Percentiles rank a stretch among this genome's conserved stretches.
phyloP scores from a whole-genome alignment of 2,113 vertebrate species.

The Boulengeromyrus knoepffleri region DNA sequence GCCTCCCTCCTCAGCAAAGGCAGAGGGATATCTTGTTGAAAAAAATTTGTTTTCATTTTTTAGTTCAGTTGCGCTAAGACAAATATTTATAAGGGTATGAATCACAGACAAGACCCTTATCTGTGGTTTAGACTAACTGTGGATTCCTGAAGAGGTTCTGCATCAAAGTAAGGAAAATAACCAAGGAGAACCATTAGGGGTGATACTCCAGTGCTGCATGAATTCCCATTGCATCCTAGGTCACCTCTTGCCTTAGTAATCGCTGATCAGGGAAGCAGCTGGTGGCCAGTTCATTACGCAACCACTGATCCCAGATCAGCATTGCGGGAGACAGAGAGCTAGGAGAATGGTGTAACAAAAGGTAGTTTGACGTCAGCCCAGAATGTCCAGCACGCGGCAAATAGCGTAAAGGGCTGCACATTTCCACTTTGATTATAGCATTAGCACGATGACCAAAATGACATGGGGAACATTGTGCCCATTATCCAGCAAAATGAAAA shows the following conservation, averaged over 20 bases:
- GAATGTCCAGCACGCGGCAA: not conserved
- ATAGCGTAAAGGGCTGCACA: not conserved
- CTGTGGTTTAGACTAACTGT: not conserved
- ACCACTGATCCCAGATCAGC: not conserved
- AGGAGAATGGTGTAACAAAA: not conserved
- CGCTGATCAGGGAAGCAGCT: not conserved
- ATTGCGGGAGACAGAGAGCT: not conserved
- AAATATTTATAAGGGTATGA: slow-evolving; percentile 48
- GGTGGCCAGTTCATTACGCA: not conserved
- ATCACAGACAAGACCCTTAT: not conserved
- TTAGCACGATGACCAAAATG: slow-evolving; percentile 11
- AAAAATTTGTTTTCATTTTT: slow-evolving; percentile 39
- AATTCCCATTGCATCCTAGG: not conserved
- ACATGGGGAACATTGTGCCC: not conserved
- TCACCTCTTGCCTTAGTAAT: not conserved
- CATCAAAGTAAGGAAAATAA: not conserved
- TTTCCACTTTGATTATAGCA: not conserved
- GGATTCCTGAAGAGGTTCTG: not conserved
- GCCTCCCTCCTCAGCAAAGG: slow-evolving; percentile 19
- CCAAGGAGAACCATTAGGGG: not conserved
- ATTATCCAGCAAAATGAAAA: slow-evolving; percentile 8
- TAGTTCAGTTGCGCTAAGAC: slow-evolving; percentile 45
- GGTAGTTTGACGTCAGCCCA: not conserved
- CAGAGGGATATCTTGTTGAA: slow-evolving; percentile 31
- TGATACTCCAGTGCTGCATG: not conserved